Percentiles rank a stretch among this genome's conserved stretches.
Conservation (phyloP, 2,797 vertebrate genomes). For the Ambastaia sidthimunki region DNA sequence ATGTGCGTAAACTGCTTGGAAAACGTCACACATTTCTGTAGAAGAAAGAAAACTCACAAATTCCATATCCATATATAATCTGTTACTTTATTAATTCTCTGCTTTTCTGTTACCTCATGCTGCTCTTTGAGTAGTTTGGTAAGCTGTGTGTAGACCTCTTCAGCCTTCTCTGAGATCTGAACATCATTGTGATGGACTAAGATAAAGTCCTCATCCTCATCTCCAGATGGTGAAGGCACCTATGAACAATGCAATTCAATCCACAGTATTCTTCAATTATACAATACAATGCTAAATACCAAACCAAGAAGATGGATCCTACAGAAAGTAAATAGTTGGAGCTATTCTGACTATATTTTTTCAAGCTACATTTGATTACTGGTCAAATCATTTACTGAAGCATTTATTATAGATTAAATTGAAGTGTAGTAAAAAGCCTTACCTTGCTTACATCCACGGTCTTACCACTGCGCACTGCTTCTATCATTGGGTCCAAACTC, state of each 20-base stretch:
- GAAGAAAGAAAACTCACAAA: constrained; percentile 16
- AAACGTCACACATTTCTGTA: constrained; percentile 91
- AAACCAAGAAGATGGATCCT: neutral
- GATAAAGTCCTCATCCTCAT: constrained; percentile 92
- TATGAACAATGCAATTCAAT: constrained; percentile 59
- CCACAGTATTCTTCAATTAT: neutral
- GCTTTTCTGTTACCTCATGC: constrained; percentile 77
- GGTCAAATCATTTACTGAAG: neutral
- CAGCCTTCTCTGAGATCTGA: constrained; percentile 85
- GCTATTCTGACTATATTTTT: neutral
- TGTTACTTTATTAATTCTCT: neutral
- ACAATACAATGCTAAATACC: neutral
- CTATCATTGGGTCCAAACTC: constrained; percentile 83
- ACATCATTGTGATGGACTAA: constrained; percentile 92
- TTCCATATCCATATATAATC: neutral
- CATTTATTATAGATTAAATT: neutral
- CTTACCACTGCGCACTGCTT: constrained; percentile 81
- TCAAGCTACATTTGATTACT: neutral
- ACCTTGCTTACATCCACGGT: constrained; percentile 87
- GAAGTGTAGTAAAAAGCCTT: neutral
- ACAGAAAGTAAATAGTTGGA: neutral
- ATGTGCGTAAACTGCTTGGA: constrained; percentile 95
- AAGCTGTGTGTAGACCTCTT: constrained; percentile 88
- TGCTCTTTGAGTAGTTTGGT: constrained; percentile 90
- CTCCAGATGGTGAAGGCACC: constrained; percentile 91